phyloP scores from a whole-genome alignment of 2,113 vertebrate genomes.

The Alaudala cheleensis region DNA sequence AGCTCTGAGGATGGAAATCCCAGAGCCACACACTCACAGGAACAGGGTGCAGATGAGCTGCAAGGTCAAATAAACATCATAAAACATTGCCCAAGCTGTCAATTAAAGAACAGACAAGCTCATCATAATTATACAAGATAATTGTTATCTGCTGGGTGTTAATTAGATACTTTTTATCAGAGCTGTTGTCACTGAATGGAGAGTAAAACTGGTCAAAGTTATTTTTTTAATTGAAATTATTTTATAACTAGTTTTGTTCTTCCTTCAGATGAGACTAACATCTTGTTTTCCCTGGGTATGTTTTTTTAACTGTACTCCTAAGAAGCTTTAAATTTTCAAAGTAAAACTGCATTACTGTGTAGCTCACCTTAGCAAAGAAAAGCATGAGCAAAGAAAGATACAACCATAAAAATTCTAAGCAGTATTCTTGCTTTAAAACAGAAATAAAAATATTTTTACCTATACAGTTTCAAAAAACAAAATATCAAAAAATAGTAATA shows the following conservation, averaged over 20 bases:
- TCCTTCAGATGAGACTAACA: background rate
- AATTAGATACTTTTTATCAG: conserved; percentile 56
- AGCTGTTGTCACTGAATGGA: conserved; percentile 18
- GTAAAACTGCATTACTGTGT: background rate
- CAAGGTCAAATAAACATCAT: conserved; percentile 61
- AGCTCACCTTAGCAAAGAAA: background rate
- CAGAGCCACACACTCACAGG: background rate
- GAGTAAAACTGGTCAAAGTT: conserved; percentile 4
- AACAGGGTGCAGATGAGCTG: background rate
- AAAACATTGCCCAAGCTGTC: conserved; percentile 52
- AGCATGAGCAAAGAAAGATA: background rate
- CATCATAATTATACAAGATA: conserved; percentile 47
- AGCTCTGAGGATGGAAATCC: background rate
- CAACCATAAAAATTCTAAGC: background rate
- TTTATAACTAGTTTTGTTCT: background rate
- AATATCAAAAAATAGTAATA: too few relatives aligned
- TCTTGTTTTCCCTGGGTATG: background rate
- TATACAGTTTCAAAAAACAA: background rate
- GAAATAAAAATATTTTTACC: background rate
- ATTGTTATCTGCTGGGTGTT: conserved; percentile 61
- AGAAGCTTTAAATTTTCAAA: background rate
- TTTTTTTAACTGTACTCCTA: background rate
- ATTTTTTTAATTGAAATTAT: background rate
- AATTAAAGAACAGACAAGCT: conserved; percentile 60
- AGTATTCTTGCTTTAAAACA: background rate